These are phyloP conservation scores for Dreissena rostriformis DNA, from an alignment of 1,140 invertebrate species.

Conservation along the genomic window DNA sequence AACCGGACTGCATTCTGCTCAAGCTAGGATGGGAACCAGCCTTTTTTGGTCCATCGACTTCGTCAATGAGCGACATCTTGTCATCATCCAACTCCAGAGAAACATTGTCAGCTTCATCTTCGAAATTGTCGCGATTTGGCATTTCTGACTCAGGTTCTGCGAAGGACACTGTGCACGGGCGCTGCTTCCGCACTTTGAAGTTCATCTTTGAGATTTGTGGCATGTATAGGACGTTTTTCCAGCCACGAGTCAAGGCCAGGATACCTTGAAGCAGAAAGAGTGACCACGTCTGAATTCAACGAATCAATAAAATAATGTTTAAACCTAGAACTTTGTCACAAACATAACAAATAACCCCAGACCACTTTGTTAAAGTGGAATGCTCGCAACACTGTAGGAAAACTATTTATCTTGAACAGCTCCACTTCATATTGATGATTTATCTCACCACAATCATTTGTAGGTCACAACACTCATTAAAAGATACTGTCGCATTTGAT, in stretches of 20 bases:
- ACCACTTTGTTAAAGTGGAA: too few species aligned
- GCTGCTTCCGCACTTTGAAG: slow-evolving; percentile 85
- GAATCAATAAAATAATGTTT: too few species aligned
- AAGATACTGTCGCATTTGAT: too few species aligned
- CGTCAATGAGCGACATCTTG: slow-evolving; percentile 90
- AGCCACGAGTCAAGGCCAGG: slow-evolving; percentile 95
- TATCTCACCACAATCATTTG: too few species aligned
- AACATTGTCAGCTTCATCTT: slow-evolving; percentile 78
- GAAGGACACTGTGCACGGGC: slow-evolving; percentile 92
- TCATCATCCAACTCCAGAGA: slow-evolving; percentile 90
- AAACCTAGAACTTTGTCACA: too few species aligned
- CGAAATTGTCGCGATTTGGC: slow-evolving; percentile 37
- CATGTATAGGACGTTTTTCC: slow-evolving; percentile 98
- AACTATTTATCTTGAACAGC: too few species aligned
- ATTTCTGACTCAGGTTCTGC: slow-evolving; percentile 89
- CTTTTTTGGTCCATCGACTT: slow-evolving; percentile 80
- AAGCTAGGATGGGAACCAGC: slow-evolving; percentile 69
- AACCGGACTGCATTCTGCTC: slow-evolving; percentile 32
- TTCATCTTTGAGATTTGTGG: slow-evolving; percentile 92
- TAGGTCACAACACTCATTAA: too few species aligned
- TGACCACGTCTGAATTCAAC: too few species aligned
- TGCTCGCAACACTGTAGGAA: too few species aligned
- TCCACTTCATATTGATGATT: too few species aligned
- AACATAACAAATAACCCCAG: too few species aligned
- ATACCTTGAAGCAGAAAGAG: slow-evolving; percentile 80